A percentile compares a stretch with the other conserved stretches of the same genome.
phyloP scores from a whole-genome alignment of 2,888 invertebrate genomes.

The Thereva unica region DNA sequence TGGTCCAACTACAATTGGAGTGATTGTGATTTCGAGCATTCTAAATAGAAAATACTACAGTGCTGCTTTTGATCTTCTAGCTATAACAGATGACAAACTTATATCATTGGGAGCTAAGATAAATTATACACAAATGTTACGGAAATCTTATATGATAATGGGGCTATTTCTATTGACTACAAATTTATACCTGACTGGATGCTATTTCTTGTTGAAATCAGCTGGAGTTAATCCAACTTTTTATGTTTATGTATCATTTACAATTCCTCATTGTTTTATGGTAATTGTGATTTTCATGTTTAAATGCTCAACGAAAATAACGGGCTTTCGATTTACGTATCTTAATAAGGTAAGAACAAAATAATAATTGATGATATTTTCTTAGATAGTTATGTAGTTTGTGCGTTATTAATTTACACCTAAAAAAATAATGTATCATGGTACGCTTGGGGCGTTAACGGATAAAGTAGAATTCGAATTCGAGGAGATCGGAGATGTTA shows the following conservation, averaged over 20 bases:
- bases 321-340: constrained; percentile 51
- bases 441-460: too few species aligned
- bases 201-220: constrained; percentile 50
- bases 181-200: constrained; percentile 52
- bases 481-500: too few species aligned
- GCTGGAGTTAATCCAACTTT: constrained; percentile 53
- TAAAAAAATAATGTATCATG: too few species aligned
- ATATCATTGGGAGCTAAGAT: constrained; percentile 50
- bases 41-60: constrained; percentile 49
- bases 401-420: too few species aligned
- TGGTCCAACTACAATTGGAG: constrained; percentile 50
- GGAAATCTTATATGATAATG: constrained; percentile 50
- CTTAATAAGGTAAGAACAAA: constrained; percentile 51
- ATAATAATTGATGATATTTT: background rate
- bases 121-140: constrained; percentile 51
- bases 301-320: constrained; percentile 50
- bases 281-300: constrained; percentile 55
- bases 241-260: constrained; percentile 53
- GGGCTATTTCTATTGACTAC: constrained; percentile 52
- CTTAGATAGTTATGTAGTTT: background rate
- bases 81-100: constrained; percentile 51
- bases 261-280: constrained; percentile 54
- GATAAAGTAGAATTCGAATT: too few species aligned
- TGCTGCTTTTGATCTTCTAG: constrained; percentile 49
- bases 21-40: constrained; percentile 52